Evolutionary conservation across 2,888 invertebrate genomes (phyloP).

Genomic region (Athripsodes cinereus): DNA sequence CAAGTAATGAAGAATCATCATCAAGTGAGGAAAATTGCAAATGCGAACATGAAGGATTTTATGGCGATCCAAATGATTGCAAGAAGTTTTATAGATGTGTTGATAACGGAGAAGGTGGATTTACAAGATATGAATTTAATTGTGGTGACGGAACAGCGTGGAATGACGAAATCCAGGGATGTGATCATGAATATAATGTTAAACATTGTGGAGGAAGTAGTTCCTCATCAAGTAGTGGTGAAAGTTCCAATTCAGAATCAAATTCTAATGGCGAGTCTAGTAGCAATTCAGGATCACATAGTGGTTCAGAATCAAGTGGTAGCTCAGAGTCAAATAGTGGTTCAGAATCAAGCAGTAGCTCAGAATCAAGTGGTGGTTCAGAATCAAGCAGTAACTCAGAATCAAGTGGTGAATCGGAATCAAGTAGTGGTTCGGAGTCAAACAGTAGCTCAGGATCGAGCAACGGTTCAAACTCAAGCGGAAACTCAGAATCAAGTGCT

Average conservation of each 20-base stretch:
- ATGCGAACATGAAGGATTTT: slow-evolving; percentile 64
- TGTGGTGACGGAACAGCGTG: slow-evolving; percentile 68
- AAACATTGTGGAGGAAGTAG: slow-evolving; percentile 36
- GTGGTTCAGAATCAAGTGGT: slow-evolving; percentile 1
- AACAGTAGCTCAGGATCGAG: slow-evolving; percentile 30
- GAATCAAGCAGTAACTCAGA: neutral
- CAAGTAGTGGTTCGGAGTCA: neutral
- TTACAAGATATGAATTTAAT: slow-evolving; percentile 60
- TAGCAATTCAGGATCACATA: slow-evolving; percentile 11
- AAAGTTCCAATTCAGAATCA: neutral
- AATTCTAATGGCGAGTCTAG: neutral
- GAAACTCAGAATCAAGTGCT: slow-evolving; percentile 49
- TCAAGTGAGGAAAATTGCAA: slow-evolving; percentile 15
- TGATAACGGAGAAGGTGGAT: slow-evolving; percentile 52
- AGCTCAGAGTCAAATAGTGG: neutral
- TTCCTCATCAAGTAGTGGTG: neutral
- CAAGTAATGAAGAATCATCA: slow-evolving; percentile 3
- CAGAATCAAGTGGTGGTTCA: neutral
- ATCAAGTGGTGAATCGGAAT: slow-evolving; percentile 19
- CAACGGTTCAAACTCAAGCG: slow-evolving; percentile 37
- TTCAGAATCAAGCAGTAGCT: neutral
- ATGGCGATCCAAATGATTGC: slow-evolving; percentile 62
- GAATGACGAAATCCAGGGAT: slow-evolving; percentile 57
- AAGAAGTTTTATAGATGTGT: slow-evolving; percentile 75
- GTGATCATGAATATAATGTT: slow-evolving; percentile 59